Base-by-base conservation (phyloP, 2,113 vertebrate genomes). In the Ornithorhynchus anatinus region DNA sequence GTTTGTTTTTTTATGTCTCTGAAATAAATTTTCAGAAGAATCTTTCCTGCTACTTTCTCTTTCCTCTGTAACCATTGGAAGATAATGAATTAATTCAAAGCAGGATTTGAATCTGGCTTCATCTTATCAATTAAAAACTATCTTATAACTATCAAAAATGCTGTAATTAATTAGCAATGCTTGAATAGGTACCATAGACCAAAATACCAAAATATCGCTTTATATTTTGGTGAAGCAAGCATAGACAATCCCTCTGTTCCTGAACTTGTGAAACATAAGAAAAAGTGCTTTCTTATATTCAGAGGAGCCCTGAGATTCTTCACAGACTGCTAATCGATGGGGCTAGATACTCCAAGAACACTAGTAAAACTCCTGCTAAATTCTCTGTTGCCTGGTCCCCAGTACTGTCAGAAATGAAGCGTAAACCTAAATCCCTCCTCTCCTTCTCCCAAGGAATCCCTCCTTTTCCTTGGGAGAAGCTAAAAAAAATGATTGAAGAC, bases 401-500 rank as follows among this genome's bases (percentile, higher is more conserved):
- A 33, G 70, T 44, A n/a, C 4, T 22, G 50, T 43, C 27, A 58
- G 59, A 63, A 54, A 2, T 20, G 35, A 37, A 45, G 7, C 42
- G 43, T 43, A 38, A 57, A 56, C 1, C 39, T 53, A 74, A 71
- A 63, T 69, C 22, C 29, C 14, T 70, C 35, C n/a, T 32, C 44
- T 14, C 27, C 27, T n/a, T n/a, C n/a, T n/a, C n/a, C n/a, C n/a
- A n/a, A n/a, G n/a, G n/a, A n/a, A n/a, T n/a, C 42, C 3, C 12
- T 35, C 16, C 43, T 7, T 22, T 3, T 42, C 39, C 72, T 47
- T 72, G 52, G 3, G 25, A 43, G 27, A 48, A 60, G 3, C 14
- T 27, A 33, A 42, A 76, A 75, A 53, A 72, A 66, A 23, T 77
- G 57, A 74, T 79, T 69, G 50, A 19, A 80, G 32, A 7, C 48